Evolutionary conservation across 1,140 invertebrate species (phyloP).

Genomic region (Hormaphis cornu): DNA sequence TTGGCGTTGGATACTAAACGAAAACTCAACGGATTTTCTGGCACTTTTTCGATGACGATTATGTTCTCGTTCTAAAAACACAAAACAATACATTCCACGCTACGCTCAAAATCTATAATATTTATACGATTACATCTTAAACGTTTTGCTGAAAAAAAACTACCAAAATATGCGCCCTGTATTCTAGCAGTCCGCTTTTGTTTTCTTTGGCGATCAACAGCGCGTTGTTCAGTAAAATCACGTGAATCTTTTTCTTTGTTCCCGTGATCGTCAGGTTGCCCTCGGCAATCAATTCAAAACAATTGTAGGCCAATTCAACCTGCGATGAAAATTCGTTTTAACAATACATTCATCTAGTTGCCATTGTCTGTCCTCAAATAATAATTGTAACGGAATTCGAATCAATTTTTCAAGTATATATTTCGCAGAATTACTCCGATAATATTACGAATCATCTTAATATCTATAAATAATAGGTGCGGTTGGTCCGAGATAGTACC

Average conservation of each 20-base stretch:
- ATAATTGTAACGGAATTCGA: too few relatives aligned
- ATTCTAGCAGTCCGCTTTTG: constrained; percentile 8
- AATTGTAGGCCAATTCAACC: constrained; percentile 3
- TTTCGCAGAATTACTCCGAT: too few relatives aligned
- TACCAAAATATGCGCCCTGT: constrained; percentile 17
- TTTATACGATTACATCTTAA: not conserved
- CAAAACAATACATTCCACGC: too few relatives aligned
- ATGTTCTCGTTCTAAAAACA: not conserved
- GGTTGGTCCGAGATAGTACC: too few relatives aligned
- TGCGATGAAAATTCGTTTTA: too few relatives aligned
- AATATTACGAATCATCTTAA: too few relatives aligned
- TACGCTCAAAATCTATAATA: not conserved
- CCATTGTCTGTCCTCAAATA: too few relatives aligned
- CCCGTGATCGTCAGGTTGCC: not conserved
- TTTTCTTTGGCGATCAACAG: constrained; percentile 15
- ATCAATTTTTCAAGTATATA: too few relatives aligned
- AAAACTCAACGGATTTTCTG: constrained; percentile 8
- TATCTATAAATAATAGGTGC: too few relatives aligned
- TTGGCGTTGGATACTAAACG: not conserved
- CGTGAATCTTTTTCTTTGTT: constrained; percentile 15
- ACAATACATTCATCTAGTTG: not conserved
- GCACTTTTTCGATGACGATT: not conserved
- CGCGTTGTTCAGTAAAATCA: constrained; percentile 24
- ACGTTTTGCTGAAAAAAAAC: not conserved
- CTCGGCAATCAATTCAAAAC: constrained; percentile 19